Percentiles rank a stretch among this genome's conserved stretches.
These are phyloP conservation scores for Drosophila lini DNA, from an alignment of 1,140 invertebrate species.

Conservation along the genomic window DNA sequence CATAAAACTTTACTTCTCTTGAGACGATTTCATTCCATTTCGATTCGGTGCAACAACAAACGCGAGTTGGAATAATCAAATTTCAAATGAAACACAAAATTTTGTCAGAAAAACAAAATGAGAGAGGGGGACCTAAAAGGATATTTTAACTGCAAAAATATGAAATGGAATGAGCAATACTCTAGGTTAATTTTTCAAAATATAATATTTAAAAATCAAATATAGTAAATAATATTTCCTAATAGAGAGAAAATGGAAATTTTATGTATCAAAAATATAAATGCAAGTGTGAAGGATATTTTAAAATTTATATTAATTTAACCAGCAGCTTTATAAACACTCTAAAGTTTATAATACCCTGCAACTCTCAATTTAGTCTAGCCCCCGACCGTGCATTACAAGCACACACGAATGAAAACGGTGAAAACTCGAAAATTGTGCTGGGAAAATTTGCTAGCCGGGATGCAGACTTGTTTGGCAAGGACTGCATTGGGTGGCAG, in stretches of 20 bases:
- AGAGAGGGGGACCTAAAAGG: slow-evolving; percentile 21
- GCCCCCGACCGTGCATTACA: slow-evolving; percentile 9
- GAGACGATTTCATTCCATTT: slow-evolving; percentile 41
- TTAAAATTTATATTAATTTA: slow-evolving; percentile 8
- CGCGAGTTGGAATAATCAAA: slow-evolving; percentile 68
- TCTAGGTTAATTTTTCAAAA: background rate
- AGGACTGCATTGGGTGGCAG: slow-evolving; percentile 38
- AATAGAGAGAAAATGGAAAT: background rate
- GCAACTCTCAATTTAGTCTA: slow-evolving; percentile 7
- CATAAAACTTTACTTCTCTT: slow-evolving; percentile 63
- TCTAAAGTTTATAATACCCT: slow-evolving; percentile 2
- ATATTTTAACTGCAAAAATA: background rate
- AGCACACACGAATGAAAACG: slow-evolving; percentile 15
- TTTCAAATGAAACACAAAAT: slow-evolving; percentile 66
- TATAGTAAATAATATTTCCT: too few species aligned
- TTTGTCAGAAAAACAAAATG: slow-evolving; percentile 21
- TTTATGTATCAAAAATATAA: too few species aligned
- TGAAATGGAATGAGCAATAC: slow-evolving; percentile 4
- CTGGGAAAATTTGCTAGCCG: slow-evolving; percentile 24
- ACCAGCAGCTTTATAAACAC: too few species aligned
- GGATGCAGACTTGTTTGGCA: slow-evolving; percentile 37
- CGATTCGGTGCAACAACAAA: slow-evolving; percentile 19
- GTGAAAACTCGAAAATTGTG: slow-evolving; percentile 20
- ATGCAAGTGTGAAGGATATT: too few species aligned
- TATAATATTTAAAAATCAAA: too few species aligned